Evolutionary conservation across 1,140 invertebrate genomes (phyloP).

Genomic region (Diachasmimorpha longicaudata): DNA sequence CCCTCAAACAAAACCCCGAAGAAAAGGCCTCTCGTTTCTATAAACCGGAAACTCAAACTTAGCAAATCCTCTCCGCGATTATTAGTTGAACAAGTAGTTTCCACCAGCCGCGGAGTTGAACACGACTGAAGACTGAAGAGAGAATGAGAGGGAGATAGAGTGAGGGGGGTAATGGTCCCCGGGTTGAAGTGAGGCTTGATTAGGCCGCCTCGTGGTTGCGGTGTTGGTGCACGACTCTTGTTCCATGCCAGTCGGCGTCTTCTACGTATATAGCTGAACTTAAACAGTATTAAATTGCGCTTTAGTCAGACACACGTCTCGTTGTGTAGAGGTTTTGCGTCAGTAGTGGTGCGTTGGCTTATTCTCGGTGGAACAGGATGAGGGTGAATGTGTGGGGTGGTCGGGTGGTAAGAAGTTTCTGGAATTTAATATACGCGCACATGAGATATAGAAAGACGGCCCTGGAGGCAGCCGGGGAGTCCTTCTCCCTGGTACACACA

Average conservation of each 20-base stretch:
- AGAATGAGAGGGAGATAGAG: neutral
- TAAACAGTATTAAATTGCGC: slow-evolving; percentile 59
- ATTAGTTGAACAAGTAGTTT: slow-evolving; percentile 60
- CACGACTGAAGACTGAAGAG: neutral
- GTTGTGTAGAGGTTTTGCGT: neutral
- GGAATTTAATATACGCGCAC: slow-evolving; percentile 46
- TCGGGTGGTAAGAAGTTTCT: slow-evolving; percentile 33
- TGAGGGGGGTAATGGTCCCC: slow-evolving; percentile 23
- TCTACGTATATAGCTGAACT: slow-evolving; percentile 38
- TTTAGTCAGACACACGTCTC: slow-evolving; percentile 52
- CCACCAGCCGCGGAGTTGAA: slow-evolving; percentile 16
- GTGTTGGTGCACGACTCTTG: slow-evolving; percentile 17
- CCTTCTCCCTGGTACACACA: neutral
- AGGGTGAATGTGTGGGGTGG: neutral
- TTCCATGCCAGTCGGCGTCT: slow-evolving; percentile 17
- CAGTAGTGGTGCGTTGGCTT: neutral
- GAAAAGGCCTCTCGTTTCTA: too few relatives aligned
- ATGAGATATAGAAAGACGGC: neutral
- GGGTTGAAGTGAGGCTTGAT: slow-evolving; percentile 56
- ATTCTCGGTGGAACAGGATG: neutral
- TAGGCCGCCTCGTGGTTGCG: slow-evolving; percentile 51
- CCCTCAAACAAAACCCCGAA: too few relatives aligned
- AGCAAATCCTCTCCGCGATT: slow-evolving; percentile 49
- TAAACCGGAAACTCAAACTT: slow-evolving; percentile 14
- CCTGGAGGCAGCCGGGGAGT: neutral